These are phyloP conservation scores for Pycnomerus fuliginosus DNA, from an alignment of 2,888 invertebrate genomes.

Conservation along the genomic window DNA sequence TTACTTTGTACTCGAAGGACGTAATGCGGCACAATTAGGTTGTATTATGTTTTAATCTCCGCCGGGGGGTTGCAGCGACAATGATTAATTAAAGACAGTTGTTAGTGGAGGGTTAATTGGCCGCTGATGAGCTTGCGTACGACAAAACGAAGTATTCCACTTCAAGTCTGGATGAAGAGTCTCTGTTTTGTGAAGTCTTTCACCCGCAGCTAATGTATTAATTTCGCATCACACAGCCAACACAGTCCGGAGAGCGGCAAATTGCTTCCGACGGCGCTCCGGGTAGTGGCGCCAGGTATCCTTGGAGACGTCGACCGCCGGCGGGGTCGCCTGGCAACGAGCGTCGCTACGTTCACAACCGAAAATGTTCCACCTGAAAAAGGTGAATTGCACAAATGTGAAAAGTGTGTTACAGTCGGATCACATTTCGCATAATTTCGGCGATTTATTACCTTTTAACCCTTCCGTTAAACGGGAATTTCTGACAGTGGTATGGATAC, in stretches of 20 bases:
- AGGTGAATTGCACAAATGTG: constrained; percentile 30
- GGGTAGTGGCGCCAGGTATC: constrained; percentile 61
- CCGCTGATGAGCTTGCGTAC: constrained; percentile 22
- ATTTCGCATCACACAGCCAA: constrained; percentile 42
- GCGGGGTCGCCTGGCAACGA: constrained; percentile 57
- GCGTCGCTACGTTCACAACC: constrained; percentile 50
- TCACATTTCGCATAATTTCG: no score
- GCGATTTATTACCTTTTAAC: no score
- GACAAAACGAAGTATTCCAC: constrained; percentile 5
- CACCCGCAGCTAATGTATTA: constrained; percentile 47
- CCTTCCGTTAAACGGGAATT: no score
- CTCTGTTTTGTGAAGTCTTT: constrained; percentile 39
- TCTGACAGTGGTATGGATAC: no score
- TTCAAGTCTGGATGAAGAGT: constrained; percentile 33
- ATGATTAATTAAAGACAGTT: constrained; percentile 24
- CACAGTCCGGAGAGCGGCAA: constrained; percentile 51
- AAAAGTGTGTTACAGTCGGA: no score
- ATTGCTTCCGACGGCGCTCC: constrained; percentile 60
- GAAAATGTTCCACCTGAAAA: constrained; percentile 41
- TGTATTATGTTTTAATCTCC: constrained; percentile 15
- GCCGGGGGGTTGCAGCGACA: constrained; percentile 12
- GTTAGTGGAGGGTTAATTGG: constrained; percentile 21
- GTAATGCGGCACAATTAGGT: constrained; percentile 13
- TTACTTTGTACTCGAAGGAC: no score
- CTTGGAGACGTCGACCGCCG: constrained; percentile 54